phyloP scores from a whole-genome alignment of 2,888 invertebrate species.

The Microctonus hyperodae region DNA sequence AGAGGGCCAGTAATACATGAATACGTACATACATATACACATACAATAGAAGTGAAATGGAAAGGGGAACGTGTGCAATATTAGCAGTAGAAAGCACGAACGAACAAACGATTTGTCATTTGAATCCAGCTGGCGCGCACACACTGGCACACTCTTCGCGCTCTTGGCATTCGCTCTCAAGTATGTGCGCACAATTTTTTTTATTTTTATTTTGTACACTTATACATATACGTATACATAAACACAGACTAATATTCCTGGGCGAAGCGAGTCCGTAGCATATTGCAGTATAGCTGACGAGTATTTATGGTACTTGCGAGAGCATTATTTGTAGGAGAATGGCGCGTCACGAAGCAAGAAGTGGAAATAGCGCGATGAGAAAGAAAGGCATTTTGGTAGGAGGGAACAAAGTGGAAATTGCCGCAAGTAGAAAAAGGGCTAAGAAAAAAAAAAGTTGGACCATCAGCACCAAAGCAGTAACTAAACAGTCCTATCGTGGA shows the following conservation, averaged over 20 bases:
- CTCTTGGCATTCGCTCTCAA: not conserved
- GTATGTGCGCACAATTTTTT: conserved; percentile 21
- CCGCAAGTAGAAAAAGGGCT: not conserved
- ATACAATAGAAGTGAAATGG: no score
- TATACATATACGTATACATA: conserved; percentile 9
- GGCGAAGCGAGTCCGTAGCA: conserved; percentile 42
- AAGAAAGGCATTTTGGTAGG: conserved; percentile 28
- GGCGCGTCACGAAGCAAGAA: conserved; percentile 30
- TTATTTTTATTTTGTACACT: conserved; percentile 9
- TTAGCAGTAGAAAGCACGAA: conserved; percentile 29
- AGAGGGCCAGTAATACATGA: not conserved
- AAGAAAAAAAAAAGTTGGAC: conserved; percentile 7
- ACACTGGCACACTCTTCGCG: not conserved
- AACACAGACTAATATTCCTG: conserved; percentile 34
- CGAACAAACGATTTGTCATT: conserved; percentile 40
- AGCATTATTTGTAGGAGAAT: conserved; percentile 55
- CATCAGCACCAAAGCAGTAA: not conserved
- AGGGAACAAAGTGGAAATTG: not conserved
- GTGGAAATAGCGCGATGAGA: conserved; percentile 12
- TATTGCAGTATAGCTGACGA: conserved; percentile 55
- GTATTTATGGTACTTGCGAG: conserved; percentile 55
- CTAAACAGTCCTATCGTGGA: no score
- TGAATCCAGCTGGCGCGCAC: conserved; percentile 31
- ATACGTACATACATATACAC: no score
- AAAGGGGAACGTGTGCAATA: not conserved